Conservation (phyloP, 2,888 invertebrate species). For the Leucania comma region DNA sequence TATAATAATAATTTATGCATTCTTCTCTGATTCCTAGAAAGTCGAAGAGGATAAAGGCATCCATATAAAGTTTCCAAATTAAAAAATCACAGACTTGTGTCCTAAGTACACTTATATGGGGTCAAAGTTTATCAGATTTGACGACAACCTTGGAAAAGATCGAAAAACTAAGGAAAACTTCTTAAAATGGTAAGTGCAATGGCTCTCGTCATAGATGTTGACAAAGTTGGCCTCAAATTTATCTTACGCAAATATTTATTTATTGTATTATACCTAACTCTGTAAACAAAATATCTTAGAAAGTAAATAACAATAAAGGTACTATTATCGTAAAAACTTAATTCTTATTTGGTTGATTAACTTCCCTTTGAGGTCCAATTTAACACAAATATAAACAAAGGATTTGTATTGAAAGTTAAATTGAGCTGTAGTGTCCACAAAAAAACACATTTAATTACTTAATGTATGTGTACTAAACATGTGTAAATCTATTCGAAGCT, state of each 20-base stretch:
- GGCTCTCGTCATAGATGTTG: slow-evolving; percentile 4
- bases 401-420: neutral
- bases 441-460: slow-evolving; percentile 16
- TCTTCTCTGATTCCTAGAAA: too few species aligned
- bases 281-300: too few species aligned
- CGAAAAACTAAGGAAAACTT: slow-evolving; percentile 9
- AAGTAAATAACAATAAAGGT: neutral
- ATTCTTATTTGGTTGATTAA: neutral
- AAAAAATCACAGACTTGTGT: too few species aligned
- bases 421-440: neutral
- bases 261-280: slow-evolving; percentile 10
- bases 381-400: neutral
- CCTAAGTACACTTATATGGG: too few species aligned
- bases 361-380: neutral
- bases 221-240: slow-evolving; percentile 18
- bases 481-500: slow-evolving; percentile 30
- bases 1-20: too few species aligned
- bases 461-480: slow-evolving; percentile 34
- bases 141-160: neutral
- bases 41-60: too few species aligned
- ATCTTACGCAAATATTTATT: slow-evolving; percentile 14
- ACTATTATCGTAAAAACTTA: neutral
- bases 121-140: neutral
- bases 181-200: slow-evolving; percentile 15
- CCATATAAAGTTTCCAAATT: too few species aligned